phyloP scores from a whole-genome alignment of 2,888 invertebrate species.

The Pteria penguin region DNA sequence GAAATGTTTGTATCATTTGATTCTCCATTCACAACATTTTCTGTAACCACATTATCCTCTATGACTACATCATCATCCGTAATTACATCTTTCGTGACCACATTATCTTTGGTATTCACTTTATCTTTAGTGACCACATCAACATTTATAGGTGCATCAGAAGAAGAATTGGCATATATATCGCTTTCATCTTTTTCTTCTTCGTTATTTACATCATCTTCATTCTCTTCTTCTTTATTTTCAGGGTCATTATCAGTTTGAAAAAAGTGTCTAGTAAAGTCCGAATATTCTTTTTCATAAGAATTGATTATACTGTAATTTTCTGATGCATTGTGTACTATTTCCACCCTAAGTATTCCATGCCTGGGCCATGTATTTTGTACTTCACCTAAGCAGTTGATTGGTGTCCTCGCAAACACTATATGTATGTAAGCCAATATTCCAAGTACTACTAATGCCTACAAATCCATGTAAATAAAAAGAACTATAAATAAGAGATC shows the following conservation, averaged over 20 bases:
- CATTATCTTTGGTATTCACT: not conserved
- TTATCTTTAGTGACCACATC: not conserved
- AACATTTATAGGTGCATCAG: not conserved
- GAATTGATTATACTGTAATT: slow-evolving; percentile 90
- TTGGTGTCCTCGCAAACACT: slow-evolving; percentile 94
- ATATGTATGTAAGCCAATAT: slow-evolving; percentile 96
- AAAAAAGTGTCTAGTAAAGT: slow-evolving; percentile 64
- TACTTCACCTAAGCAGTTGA: slow-evolving; percentile 94
- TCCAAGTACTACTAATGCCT: slow-evolving; percentile 92
- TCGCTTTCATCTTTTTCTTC: slow-evolving; percentile 19
- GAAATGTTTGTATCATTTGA: slow-evolving; percentile 3
- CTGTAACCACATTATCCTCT: not conserved
- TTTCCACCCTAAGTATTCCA: slow-evolving; percentile 95
- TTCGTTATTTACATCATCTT: not conserved
- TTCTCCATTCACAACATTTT: not conserved
- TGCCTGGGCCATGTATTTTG: slow-evolving; percentile 94
- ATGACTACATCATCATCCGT: not conserved
- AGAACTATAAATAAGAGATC: not conserved
- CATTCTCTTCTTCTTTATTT: slow-evolving; percentile 7
- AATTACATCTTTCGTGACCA: not conserved
- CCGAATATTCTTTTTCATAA: slow-evolving; percentile 87
- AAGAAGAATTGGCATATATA: not conserved
- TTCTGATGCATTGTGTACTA: slow-evolving; percentile 82
- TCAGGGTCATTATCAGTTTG: slow-evolving; percentile 42
- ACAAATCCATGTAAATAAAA: slow-evolving; percentile 58